Conservation (phyloP, 2,113 vertebrate genomes). For the Prietella phreatophila region DNA sequence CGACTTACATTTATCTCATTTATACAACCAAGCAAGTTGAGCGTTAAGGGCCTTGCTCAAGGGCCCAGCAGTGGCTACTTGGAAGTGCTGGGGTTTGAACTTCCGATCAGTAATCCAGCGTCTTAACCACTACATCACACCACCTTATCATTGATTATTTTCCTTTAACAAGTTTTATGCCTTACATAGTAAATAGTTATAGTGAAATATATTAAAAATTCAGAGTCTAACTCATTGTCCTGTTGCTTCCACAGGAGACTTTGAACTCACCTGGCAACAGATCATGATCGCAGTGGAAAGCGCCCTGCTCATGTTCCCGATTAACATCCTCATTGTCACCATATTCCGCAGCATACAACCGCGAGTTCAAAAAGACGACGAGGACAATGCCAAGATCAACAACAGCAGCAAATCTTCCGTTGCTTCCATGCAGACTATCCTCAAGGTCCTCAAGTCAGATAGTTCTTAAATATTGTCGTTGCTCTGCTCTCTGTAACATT, state of each 20-base stretch:
- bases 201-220: not conserved
- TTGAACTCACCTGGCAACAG: constrained; percentile 70
- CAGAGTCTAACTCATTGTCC: not conserved
- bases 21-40: too few species aligned
- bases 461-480: not conserved
- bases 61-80: too few species aligned
- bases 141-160: not conserved
- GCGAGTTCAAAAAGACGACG: constrained; percentile 55
- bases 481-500: not conserved
- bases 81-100: too few species aligned
- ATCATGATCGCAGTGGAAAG: constrained; percentile 76
- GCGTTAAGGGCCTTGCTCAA: too few species aligned
- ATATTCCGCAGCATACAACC: constrained; percentile 77
- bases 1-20: too few species aligned
- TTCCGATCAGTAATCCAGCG: too few species aligned
- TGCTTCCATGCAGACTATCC: constrained; percentile 60
- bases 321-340: constrained; percentile 80
- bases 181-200: not conserved
- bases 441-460: constrained; percentile 59
- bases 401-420: not conserved
- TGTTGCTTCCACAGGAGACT: constrained; percentile 55
- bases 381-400: constrained; percentile 19
- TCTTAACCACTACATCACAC: not conserved
- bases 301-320: constrained; percentile 81
- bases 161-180: not conserved